Evolutionary conservation across 2,113 vertebrate species (phyloP).

Genomic region (Psilopsiagon aymara): DNA sequence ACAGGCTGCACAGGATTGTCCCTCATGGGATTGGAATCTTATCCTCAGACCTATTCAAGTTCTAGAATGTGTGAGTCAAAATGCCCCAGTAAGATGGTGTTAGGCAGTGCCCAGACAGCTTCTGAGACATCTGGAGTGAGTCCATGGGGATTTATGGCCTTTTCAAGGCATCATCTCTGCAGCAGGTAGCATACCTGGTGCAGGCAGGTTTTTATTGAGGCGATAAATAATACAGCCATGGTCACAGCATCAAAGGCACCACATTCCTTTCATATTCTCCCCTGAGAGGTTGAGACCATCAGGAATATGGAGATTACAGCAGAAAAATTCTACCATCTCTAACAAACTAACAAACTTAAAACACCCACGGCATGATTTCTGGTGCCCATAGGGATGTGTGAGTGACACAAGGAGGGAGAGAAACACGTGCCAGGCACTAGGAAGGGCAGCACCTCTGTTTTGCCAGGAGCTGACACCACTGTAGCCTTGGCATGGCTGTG

Average conservation of each 20-base stretch:
- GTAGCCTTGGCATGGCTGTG: not conserved
- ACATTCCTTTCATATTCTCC: not conserved
- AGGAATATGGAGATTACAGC: not conserved
- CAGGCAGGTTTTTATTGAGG: not conserved
- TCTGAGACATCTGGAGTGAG: not conserved
- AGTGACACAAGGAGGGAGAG: not conserved
- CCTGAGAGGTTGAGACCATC: not conserved
- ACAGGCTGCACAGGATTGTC: not conserved
- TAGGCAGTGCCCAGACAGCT: not conserved
- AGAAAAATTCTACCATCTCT: not conserved
- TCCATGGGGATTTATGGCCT: rapidly evolving
- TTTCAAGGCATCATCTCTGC: not conserved
- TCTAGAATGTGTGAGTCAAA: not conserved
- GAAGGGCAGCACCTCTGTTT: not conserved
- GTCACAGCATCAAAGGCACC: not conserved
- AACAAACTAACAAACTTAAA: not conserved
- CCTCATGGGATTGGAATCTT: too few relatives aligned
- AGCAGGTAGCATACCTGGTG: not conserved
- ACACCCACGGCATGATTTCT: not conserved
- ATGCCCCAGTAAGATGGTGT: not conserved
- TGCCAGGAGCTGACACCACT: not conserved
- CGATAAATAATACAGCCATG: not conserved
- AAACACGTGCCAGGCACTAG: not conserved
- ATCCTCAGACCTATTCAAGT: not conserved
- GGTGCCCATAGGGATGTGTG: too few relatives aligned